Evolutionary conservation across 1,140 invertebrate genomes (phyloP), one percentile per base, ranked within the genome.

Genomic region (Euschistus heros): DNA sequence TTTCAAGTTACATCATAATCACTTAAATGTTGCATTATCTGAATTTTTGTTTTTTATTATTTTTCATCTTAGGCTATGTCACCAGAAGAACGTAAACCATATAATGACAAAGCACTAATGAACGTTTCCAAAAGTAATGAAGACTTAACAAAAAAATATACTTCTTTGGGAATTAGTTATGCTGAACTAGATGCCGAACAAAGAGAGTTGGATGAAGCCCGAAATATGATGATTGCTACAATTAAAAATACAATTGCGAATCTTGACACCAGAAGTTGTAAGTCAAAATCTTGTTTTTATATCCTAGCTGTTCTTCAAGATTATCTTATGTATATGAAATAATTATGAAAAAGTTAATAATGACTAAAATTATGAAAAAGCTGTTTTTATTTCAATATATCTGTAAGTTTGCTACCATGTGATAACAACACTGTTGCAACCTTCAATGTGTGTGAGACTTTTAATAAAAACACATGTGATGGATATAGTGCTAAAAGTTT

Each of bases 121-220:
- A 27, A 17, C 14, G 59, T 44, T 20, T n/a, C 10, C 7, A 59
- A 46, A 42, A 15, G 17, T 33, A 8, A 27, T 8, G 20, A 27
- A 13, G 64, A 60, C 13, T 2, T 6, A 0, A 42, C 26, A 15
- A 37, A 42, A 20, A 65, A 65, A 30, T 65, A 5, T 37, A 60
- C 18, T 15, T 65, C 64, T 14, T n/a, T 65, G 1, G 64, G 64
- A 2, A 55, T 65, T 2, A 65, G 64, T 27, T 65, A 37, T 65
- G 64, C 54, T 44, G 42, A 26, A 8, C 14, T 59, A 15, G 64
- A 60, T 24, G 33, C 27, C 17, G 22, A 22, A 30, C 15, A 60
- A 33, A 65, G 64, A 42, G 55, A 60, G 22, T 14, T 24, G 17
- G 37, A 10, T 14, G 64, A 65, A 46, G 13, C 26, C n/a, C 17